A percentile compares a stretch with the other conserved stretches of the same genome.
These are phyloP conservation scores for Siderastrea radians DNA, from an alignment of 92 coral and sea anemone species.

Conservation along the genomic window DNA sequence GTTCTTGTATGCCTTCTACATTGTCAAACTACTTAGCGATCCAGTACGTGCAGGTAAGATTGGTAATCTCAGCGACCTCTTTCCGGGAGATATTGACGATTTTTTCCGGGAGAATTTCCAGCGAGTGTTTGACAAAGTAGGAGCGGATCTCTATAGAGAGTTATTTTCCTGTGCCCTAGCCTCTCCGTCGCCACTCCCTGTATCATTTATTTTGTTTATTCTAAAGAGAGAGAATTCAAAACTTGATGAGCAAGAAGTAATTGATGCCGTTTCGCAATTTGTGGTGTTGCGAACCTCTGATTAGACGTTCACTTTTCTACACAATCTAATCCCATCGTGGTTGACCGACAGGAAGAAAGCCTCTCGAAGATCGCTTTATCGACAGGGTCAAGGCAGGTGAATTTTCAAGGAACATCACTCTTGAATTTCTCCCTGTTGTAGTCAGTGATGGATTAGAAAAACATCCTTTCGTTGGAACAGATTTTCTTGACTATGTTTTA, in stretches of 20 bases:
- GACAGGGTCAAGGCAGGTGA: slow-evolving; percentile 24
- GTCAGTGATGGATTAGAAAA: not conserved
- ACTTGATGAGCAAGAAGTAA: no score
- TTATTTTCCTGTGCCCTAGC: slow-evolving; percentile 6
- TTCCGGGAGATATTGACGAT: not conserved
- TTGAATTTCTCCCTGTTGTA: not conserved
- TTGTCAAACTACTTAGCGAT: not conserved
- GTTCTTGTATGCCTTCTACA: slow-evolving; percentile 18
- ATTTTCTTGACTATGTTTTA: not conserved
- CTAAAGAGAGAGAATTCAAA: slow-evolving; percentile 6
- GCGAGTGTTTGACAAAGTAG: not conserved
- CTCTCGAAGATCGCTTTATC: not conserved
- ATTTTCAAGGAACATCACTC: slow-evolving; percentile 13
- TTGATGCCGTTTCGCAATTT: no score
- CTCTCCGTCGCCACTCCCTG: slow-evolving; percentile 8
- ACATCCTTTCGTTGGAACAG: not conserved
- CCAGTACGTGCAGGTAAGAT: not conserved
- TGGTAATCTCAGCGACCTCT: not conserved
- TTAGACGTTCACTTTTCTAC: slow-evolving; percentile 11
- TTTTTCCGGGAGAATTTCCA: slow-evolving; percentile 1
- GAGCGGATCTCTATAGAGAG: not conserved
- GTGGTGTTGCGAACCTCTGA: not conserved
- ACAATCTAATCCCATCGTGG: slow-evolving; percentile 24
- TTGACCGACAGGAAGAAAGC: slow-evolving; percentile 3
- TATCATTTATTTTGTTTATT: slow-evolving; percentile 18